A percentile compares a stretch with the other conserved stretches of the same genome.
Evolutionary conservation across 2,113 vertebrate species (phyloP).

Genomic region (Oenanthe melanoleuca): DNA sequence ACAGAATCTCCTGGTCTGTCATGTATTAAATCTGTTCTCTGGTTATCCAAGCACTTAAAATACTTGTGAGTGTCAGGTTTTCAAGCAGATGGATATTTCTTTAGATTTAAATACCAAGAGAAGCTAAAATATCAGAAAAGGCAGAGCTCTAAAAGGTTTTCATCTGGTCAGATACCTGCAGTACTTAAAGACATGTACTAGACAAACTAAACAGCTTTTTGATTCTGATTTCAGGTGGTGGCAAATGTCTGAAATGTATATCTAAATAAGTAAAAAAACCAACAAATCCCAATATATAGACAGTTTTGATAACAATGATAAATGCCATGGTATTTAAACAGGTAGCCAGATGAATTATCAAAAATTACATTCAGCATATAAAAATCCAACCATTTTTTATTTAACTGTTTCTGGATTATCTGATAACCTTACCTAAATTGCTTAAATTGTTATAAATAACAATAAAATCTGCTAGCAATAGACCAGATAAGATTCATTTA

Average conservation of each 20-base stretch:
- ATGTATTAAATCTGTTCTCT: slow-evolving; percentile 36
- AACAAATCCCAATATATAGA: neutral
- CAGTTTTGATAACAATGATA: neutral
- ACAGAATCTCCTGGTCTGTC: slow-evolving; percentile 40
- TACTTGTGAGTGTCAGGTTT: slow-evolving; percentile 4
- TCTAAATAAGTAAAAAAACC: slow-evolving; percentile 17
- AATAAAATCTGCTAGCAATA: neutral
- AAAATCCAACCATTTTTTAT: neutral
- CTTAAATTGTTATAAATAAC: neutral
- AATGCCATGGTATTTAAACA: neutral
- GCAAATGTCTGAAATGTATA: neutral
- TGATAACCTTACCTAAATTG: neutral
- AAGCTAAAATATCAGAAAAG: neutral
- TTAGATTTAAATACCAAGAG: slow-evolving; percentile 1
- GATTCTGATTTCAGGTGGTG: neutral
- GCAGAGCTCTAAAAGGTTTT: neutral
- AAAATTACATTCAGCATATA: neutral
- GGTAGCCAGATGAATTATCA: neutral
- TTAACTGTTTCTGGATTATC: neutral
- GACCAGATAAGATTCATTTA: neutral
- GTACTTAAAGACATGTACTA: neutral
- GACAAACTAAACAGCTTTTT: neutral
- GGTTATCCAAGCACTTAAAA: slow-evolving; percentile 50
- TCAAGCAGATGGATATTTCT: neutral
- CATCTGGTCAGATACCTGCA: neutral